phyloP scores from a whole-genome alignment of 2,797 vertebrate species.

The Aeoliscus strigatus region DNA sequence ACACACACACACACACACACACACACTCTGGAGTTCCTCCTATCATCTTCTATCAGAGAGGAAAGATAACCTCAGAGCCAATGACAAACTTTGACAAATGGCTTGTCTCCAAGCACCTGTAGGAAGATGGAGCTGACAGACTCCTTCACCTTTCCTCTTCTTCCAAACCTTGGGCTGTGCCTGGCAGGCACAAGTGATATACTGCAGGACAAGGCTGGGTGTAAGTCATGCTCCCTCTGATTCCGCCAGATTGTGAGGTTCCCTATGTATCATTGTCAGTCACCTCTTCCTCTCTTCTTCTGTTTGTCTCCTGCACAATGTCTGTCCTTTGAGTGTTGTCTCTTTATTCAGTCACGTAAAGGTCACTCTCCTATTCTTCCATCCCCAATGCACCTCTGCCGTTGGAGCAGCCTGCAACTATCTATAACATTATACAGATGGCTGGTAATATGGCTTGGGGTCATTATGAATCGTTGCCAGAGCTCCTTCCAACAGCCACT shows the following conservation, averaged over 20 bases:
- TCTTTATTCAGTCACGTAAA: conserved; percentile 66
- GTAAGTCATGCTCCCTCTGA: conserved; percentile 73
- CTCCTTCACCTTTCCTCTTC: conserved; percentile 80
- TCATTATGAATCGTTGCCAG: conserved; percentile 70
- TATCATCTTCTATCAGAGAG: conserved; percentile 76
- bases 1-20: conserved; percentile 32
- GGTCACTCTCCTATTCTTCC: conserved; percentile 62
- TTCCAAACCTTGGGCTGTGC: conserved; percentile 73
- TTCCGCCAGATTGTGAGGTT: conserved; percentile 69
- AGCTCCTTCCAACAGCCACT: conserved; percentile 56
- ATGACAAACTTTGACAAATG: conserved; percentile 82
- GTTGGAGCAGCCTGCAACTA: conserved; percentile 52
- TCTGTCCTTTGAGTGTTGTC: conserved; percentile 54
- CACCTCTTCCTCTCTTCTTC: conserved; percentile 48
- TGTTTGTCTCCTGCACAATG: conserved; percentile 40
- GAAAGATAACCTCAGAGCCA: conserved; percentile 79
- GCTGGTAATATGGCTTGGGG: conserved; percentile 68
- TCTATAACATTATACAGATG: conserved; percentile 66
- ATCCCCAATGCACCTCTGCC: conserved; percentile 38
- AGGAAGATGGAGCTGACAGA: conserved; percentile 76
- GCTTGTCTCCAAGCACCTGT: conserved; percentile 76
- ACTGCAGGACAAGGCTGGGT: conserved; percentile 71
- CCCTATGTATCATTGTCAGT: conserved; percentile 76
- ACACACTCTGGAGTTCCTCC: conserved; percentile 57
- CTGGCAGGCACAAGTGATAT: conserved; percentile 73